A percentile compares a stretch with the other conserved stretches of the same genome.
Evolutionary conservation across 1,140 invertebrate species (phyloP).

Genomic region (Lanistes nyassanus): DNA sequence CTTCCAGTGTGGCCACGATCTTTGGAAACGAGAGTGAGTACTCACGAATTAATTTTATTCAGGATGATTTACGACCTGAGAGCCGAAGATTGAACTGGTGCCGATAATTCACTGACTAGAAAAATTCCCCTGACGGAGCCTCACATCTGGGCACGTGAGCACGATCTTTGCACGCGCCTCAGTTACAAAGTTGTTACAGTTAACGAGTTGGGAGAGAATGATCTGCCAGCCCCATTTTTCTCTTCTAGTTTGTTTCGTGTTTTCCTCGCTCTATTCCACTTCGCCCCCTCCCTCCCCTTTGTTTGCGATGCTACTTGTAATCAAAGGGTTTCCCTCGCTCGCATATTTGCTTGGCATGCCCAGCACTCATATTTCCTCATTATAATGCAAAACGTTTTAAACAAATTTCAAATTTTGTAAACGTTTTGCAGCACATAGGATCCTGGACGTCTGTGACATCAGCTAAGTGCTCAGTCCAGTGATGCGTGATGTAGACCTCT

Average conservation of each 20-base stretch:
- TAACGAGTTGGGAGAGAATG: slow-evolving; percentile 4
- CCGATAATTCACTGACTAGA: slow-evolving; percentile 12
- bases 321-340: neutral
- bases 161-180: neutral
- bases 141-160: slow-evolving; percentile 9
- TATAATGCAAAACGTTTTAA: too few relatives aligned
- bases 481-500: neutral
- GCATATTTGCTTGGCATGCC: neutral
- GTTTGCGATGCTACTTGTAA: neutral
- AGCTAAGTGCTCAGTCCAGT: neutral
- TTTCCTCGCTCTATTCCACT: neutral
- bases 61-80: slow-evolving; percentile 12
- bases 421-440: neutral
- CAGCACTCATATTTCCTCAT: too few relatives aligned
- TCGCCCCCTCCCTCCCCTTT: slow-evolving; percentile 7
- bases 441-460: neutral
- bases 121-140: slow-evolving; percentile 12
- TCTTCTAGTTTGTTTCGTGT: neutral
- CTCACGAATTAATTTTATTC: slow-evolving; percentile 14
- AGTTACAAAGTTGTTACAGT: slow-evolving; percentile 7
- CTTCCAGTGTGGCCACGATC: neutral
- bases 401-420: neutral
- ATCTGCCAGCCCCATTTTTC: slow-evolving; percentile 3
- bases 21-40: neutral
- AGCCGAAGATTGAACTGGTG: slow-evolving; percentile 1